Evolutionary conservation across 2,888 invertebrate genomes (phyloP).

Genomic region (Hartigia nigra): DNA sequence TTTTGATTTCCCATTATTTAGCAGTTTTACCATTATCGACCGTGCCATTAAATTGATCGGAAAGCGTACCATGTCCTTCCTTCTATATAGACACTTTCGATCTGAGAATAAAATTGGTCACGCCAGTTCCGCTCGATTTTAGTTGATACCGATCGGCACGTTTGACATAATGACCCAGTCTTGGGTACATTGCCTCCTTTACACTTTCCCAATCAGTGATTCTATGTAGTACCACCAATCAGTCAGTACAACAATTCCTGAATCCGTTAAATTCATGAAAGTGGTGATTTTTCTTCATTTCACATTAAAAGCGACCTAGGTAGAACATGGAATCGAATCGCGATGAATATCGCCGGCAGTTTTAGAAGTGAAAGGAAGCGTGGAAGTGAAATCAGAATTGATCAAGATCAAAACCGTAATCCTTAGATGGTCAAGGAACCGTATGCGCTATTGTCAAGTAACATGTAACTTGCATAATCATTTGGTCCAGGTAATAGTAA

Average conservation of each 20-base stretch:
- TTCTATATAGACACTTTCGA: not conserved
- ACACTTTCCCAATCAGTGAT: not conserved
- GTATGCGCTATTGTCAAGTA: not conserved
- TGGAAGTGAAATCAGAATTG: constrained; percentile 5
- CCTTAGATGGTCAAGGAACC: not conserved
- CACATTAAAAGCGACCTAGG: not conserved
- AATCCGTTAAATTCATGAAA: not conserved
- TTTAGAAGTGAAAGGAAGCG: constrained; percentile 6
- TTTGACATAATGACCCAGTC: constrained; percentile 3
- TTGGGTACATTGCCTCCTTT: not conserved
- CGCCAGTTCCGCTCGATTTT: constrained; percentile 3
- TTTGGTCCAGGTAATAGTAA: not conserved
- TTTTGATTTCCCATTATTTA: not conserved
- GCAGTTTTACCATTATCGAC: not conserved
- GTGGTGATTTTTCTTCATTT: not conserved
- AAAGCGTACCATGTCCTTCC: not conserved
- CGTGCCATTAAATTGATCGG: not conserved
- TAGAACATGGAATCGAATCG: not conserved
- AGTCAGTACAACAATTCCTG: not conserved
- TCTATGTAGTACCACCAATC: not conserved
- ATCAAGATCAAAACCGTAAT: not conserved
- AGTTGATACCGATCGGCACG: not conserved
- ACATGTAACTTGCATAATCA: not conserved
- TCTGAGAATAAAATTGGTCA: not conserved
- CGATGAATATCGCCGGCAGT: not conserved